Conservation (phyloP, 2,113 vertebrate genomes). For the Ageneiosus marmoratus region DNA sequence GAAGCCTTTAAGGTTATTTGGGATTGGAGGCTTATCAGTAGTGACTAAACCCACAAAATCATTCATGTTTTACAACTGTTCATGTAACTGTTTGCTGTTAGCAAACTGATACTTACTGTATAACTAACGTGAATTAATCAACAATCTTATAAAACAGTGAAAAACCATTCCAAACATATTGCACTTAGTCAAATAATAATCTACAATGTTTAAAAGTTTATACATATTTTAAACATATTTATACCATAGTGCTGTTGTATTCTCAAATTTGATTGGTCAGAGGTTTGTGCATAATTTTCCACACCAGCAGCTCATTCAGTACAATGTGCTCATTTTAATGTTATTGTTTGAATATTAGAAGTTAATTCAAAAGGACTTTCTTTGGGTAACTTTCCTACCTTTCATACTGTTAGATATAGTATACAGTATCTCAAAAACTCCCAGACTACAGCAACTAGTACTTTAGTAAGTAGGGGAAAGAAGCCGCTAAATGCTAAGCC, state of each 20-base stretch:
- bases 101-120: background rate
- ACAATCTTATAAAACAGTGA: background rate
- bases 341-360: background rate
- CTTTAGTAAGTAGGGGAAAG: background rate
- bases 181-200: background rate
- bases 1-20: constrained; percentile 14
- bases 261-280: background rate
- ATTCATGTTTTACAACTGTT: background rate
- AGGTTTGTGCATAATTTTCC: background rate
- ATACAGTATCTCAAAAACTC: no score
- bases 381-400: background rate
- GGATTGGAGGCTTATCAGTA: constrained; percentile 25
- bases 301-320: background rate
- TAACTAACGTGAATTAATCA: background rate
- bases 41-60: constrained; percentile 13
- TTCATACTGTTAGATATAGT: background rate
- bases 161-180: background rate
- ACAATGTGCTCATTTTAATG: background rate
- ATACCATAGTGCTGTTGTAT: background rate
- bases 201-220: background rate
- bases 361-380: background rate
- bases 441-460: background rate
- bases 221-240: background rate
- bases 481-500: background rate
- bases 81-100: background rate